A percentile compares a stretch with the other conserved stretches of the same genome.
Conservation (phyloP, 2,888 invertebrate species). For the Cephus pulcher region DNA sequence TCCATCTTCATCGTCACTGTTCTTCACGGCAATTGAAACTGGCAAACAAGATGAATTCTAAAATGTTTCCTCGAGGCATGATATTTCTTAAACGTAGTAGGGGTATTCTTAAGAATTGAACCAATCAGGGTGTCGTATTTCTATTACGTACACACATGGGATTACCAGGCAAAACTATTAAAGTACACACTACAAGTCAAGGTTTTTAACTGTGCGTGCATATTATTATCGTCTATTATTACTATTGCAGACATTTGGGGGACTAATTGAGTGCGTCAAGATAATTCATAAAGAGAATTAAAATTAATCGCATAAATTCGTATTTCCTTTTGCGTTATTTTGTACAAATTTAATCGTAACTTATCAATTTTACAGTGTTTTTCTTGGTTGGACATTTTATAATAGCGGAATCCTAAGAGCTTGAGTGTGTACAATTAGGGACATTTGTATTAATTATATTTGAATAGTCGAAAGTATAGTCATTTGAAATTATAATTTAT, state of each 20-base stretch:
- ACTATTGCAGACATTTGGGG: not conserved
- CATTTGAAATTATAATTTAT: not conserved
- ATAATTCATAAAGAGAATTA: not conserved
- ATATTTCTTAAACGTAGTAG: slow-evolving; percentile 14
- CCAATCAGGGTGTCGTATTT: not conserved
- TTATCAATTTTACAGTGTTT: not conserved
- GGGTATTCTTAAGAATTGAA: slow-evolving; percentile 8
- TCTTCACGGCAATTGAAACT: slow-evolving; percentile 36
- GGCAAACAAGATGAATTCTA: slow-evolving; percentile 14
- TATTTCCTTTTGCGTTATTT: not conserved
- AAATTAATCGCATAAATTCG: not conserved
- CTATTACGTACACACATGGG: slow-evolving; percentile 9
- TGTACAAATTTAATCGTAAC: not conserved
- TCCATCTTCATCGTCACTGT: slow-evolving; percentile 39
- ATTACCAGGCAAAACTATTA: slow-evolving; percentile 9
- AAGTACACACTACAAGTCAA: slow-evolving; percentile 15
- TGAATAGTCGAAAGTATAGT: not conserved
- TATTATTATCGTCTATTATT: not conserved
- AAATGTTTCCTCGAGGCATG: slow-evolving; percentile 19
- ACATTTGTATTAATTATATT: not conserved
- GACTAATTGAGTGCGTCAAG: not conserved
- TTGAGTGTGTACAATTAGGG: not conserved
- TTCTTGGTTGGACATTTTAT: not conserved
- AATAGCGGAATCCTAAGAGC: not conserved
- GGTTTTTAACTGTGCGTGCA: slow-evolving; percentile 4